Conservation (phyloP, 2,888 invertebrate species). For the Andrena hattorfiana region DNA sequence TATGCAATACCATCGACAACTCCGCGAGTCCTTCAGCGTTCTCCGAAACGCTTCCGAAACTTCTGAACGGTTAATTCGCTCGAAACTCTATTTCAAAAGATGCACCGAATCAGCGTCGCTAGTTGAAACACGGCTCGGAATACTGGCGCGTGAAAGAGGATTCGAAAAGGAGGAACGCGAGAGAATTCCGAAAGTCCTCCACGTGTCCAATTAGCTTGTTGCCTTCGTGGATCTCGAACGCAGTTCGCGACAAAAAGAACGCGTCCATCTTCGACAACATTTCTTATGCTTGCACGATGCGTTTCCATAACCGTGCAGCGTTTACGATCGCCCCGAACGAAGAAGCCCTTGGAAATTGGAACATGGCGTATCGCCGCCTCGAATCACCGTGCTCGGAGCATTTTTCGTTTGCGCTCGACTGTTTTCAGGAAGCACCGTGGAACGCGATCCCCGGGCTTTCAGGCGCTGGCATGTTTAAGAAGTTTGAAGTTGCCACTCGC, state of each 20-base stretch:
- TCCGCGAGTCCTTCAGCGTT: slow-evolving; percentile 15
- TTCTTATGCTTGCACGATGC: slow-evolving; percentile 13
- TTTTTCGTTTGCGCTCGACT: background rate
- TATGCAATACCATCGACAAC: slow-evolving; percentile 22
- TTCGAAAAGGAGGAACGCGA: slow-evolving; percentile 30
- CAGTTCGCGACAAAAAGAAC: slow-evolving; percentile 29
- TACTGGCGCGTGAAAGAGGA: slow-evolving; percentile 10
- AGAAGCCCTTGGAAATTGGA: slow-evolving; percentile 12
- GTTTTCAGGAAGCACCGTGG: no score
- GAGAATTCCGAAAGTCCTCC: slow-evolving; percentile 34
- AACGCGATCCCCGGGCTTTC: no score
- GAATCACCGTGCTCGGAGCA: background rate
- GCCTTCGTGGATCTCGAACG: slow-evolving; percentile 28
- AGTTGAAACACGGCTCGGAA: background rate
- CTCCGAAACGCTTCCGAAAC: slow-evolving; percentile 14
- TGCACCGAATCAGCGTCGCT: slow-evolving; percentile 17
- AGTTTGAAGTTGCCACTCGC: slow-evolving; percentile 8
- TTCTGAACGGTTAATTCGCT: slow-evolving; percentile 18
- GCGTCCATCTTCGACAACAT: slow-evolving; percentile 22
- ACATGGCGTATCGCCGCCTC: slow-evolving; percentile 2
- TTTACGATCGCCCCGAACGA: background rate
- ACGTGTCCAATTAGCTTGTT: slow-evolving; percentile 44
- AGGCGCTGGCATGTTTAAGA: background rate
- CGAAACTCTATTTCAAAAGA: slow-evolving; percentile 31
- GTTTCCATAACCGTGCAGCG: slow-evolving; percentile 9